Conservation (phyloP, 2,888 invertebrate species). For the Andrena chrysosceles region DNA sequence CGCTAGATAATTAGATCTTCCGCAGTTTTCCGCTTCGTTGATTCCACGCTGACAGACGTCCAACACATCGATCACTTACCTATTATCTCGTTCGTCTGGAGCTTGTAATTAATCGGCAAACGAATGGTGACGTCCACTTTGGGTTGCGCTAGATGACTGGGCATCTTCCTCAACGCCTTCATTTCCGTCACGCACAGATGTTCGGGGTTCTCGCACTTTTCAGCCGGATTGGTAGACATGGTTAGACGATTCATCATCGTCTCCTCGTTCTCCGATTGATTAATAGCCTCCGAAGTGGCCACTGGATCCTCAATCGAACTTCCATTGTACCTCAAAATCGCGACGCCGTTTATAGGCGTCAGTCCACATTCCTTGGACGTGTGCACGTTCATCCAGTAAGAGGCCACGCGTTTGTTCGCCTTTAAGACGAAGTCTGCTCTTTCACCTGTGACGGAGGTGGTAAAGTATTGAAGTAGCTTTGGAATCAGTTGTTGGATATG, state of each 20-base stretch:
- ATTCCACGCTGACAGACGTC: neutral
- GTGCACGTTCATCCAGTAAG: constrained; percentile 88
- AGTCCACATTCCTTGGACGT: constrained; percentile 86
- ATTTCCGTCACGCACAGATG: constrained; percentile 88
- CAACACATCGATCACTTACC: constrained; percentile 65
- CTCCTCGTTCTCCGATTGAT: constrained; percentile 49
- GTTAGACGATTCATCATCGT: constrained; percentile 57
- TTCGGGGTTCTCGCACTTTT: constrained; percentile 85
- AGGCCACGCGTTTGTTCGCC: constrained; percentile 86
- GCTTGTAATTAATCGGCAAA: constrained; percentile 89
- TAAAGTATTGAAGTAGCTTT: neutral
- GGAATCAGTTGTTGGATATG: no score
- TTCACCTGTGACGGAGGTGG: constrained; percentile 86
- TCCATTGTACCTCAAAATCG: constrained; percentile 85
- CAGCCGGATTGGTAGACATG: constrained; percentile 80
- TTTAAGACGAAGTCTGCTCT: constrained; percentile 91
- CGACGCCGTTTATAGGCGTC: constrained; percentile 86
- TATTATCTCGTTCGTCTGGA: constrained; percentile 72
- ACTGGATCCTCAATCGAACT: constrained; percentile 52
- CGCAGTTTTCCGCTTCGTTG: neutral
- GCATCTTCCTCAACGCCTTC: constrained; percentile 86
- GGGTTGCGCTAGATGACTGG: constrained; percentile 85
- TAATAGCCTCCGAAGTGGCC: constrained; percentile 26
- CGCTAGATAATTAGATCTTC: neutral
- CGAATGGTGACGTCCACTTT: constrained; percentile 87